phyloP scores from a whole-genome alignment of 2,113 vertebrate species.

The Ictidomys tridecemlineatus region DNA sequence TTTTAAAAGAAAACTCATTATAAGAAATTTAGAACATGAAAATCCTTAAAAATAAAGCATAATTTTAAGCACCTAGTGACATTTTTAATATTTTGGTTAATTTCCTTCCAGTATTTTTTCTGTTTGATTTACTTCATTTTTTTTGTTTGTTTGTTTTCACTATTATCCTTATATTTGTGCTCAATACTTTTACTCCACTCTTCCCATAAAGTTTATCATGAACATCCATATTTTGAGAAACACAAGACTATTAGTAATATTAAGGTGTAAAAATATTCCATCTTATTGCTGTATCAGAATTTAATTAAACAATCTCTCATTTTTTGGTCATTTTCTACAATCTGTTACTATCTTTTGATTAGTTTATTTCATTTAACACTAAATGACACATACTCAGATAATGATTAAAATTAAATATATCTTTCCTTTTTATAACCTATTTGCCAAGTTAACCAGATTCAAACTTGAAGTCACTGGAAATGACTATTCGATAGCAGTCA shows the following conservation, averaged over 20 bases:
- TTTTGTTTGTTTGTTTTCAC: slow-evolving; percentile 5
- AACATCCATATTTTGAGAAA: slow-evolving; percentile 37
- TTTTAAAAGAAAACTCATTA: not conserved
- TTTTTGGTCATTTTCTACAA: not conserved
- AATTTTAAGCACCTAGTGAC: not conserved
- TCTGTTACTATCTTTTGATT: not conserved
- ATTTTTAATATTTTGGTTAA: slow-evolving; percentile 37
- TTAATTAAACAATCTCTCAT: not conserved
- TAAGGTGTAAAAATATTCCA: not conserved
- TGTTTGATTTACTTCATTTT: slow-evolving; percentile 3
- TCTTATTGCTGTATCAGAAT: not conserved
- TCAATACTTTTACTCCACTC: slow-evolving; percentile 24
- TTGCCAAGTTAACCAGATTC: not conserved
- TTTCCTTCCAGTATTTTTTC: slow-evolving; percentile 15
- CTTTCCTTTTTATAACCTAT: slow-evolving; percentile 8
- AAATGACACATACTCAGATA: not conserved
- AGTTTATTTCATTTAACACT: not conserved
- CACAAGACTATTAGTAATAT: not conserved
- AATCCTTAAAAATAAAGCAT: not conserved
- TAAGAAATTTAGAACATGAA: not conserved
- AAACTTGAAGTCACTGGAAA: not conserved
- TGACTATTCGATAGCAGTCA: not conserved
- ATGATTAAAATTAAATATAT: not conserved
- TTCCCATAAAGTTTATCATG: not conserved
- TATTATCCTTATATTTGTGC: not conserved